A percentile compares a stretch with the other conserved stretches of the same genome.
Conservation (phyloP, 1,140 invertebrate genomes). For the Drosophila pectinifera region DNA sequence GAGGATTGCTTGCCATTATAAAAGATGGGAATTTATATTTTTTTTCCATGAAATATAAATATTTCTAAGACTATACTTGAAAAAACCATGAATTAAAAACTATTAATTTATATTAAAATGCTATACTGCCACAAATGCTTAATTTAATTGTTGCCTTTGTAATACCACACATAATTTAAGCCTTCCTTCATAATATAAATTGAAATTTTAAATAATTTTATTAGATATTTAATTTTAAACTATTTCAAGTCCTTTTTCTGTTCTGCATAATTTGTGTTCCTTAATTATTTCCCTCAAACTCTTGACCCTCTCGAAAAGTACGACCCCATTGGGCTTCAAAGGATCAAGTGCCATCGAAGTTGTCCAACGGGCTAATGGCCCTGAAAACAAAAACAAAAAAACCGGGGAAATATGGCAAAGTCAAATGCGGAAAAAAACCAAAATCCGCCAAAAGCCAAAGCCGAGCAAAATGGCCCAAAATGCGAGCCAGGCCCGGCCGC, state of each 20-base stretch:
- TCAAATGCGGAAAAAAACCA: not conserved
- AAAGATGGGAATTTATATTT: not conserved
- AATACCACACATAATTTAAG: too few species aligned
- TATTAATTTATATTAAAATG: too few species aligned
- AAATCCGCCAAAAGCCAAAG: constrained; percentile 4
- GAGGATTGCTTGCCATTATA: not conserved
- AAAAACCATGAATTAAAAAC: too few species aligned
- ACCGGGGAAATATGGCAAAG: not conserved
- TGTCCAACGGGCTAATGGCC: constrained; percentile 3
- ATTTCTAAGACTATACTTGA: not conserved
- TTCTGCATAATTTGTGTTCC: too few species aligned
- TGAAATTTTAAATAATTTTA: too few species aligned
- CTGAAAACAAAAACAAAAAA: not conserved
- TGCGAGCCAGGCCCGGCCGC: constrained; percentile 39
- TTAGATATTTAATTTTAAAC: too few species aligned
- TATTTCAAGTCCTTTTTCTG: too few species aligned
- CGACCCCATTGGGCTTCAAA: not conserved
- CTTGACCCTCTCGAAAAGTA: too few species aligned
- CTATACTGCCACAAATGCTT: too few species aligned
- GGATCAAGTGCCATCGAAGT: constrained; percentile 1
- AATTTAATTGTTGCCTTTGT: too few species aligned
- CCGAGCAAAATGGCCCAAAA: constrained; percentile 38
- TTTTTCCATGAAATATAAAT: not conserved
- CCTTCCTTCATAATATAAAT: too few species aligned
- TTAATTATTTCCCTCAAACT: too few species aligned